A percentile compares a stretch with the other conserved stretches of the same genome.
Conservation (phyloP, 2,113 vertebrate genomes). For the Antigone vipio region DNA sequence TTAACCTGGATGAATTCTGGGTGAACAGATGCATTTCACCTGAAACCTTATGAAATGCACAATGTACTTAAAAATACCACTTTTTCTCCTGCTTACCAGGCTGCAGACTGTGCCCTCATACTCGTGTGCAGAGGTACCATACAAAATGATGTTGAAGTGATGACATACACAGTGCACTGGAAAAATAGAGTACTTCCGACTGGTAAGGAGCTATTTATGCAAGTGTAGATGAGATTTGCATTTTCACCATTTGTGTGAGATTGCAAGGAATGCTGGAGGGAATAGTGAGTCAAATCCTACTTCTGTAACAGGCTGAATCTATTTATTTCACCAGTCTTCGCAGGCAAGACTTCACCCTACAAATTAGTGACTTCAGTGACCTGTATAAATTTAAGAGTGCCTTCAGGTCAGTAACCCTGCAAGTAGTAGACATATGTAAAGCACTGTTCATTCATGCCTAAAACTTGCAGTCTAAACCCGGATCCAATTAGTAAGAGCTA, state of each 20-base stretch:
- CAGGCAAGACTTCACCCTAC: background rate
- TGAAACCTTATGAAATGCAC: background rate
- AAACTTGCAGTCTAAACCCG: constrained; percentile 26
- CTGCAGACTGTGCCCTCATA: background rate
- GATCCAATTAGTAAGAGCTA: constrained; percentile 39
- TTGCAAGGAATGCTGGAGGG: background rate
- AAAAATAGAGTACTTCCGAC: background rate
- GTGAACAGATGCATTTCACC: background rate
- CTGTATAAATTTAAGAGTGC: constrained; percentile 47
- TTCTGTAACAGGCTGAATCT: background rate
- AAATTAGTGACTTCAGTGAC: constrained; percentile 51
- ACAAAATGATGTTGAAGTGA: background rate
- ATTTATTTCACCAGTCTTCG: constrained; percentile 10
- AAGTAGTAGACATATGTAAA: constrained; percentile 32
- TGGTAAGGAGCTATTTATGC: background rate
- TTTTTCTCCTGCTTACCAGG: background rate
- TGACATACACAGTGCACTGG: background rate
- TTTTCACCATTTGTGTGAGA: background rate
- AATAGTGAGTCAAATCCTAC: background rate
- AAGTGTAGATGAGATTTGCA: background rate
- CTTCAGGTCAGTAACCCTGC: constrained; percentile 44
- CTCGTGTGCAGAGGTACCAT: background rate
- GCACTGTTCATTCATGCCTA: constrained; percentile 34
- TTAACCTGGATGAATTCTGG: background rate
- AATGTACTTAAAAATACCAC: background rate